Base-by-base conservation (phyloP, 2,797 vertebrate genomes). In the Hydrophis major region DNA sequence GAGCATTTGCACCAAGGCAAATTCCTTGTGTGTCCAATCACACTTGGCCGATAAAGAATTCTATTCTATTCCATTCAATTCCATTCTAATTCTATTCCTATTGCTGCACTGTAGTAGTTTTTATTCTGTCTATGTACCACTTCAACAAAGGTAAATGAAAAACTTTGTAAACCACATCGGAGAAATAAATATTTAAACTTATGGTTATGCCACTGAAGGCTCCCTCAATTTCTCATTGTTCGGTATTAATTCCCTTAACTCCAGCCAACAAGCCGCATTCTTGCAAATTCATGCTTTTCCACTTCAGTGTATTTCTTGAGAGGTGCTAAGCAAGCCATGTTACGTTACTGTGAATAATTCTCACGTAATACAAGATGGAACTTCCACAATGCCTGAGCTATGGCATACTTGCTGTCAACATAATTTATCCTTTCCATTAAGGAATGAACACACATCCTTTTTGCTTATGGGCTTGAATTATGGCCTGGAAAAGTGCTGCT, bases 361-460 rank as follows among this genome's bases (percentile, higher is more conserved):
- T 94, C 92, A 92, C 0, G 13, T 90, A 89, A 94, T 93, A 95
- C 94, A 94, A 69, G 95, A 94, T 2, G 18, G 47, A 50, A 94
- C 42, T 8, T 90, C 60, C 42, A 66, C 18, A 93, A 89, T 55
- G 93, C 92, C 66, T 37, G 60, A 95, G 94, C 94, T 95, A 95
- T 12, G 93, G 95, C 69, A 61, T 47, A 86, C 3, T 25, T 25
- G 18, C 69, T 96, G 91, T 94, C 96, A 95, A 95, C 93, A 92
- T 93, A 94, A 97, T 89, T 95, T 93, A 95, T 95, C 92, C 93
- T 90, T 93, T 91, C 93, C 94, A 63, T 69, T 95, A 25, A 14
- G 91, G 93, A 93, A 93, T 56, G 91, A 96, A 96, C 87, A 57
- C 86, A 57, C 20, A 92, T 3, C 42, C 83, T 83, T 94, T 95